Percentiles rank a stretch among this genome's conserved stretches.
phyloP scores from a whole-genome alignment of 23 tunicate species.

The Phallusia fumigata region DNA sequence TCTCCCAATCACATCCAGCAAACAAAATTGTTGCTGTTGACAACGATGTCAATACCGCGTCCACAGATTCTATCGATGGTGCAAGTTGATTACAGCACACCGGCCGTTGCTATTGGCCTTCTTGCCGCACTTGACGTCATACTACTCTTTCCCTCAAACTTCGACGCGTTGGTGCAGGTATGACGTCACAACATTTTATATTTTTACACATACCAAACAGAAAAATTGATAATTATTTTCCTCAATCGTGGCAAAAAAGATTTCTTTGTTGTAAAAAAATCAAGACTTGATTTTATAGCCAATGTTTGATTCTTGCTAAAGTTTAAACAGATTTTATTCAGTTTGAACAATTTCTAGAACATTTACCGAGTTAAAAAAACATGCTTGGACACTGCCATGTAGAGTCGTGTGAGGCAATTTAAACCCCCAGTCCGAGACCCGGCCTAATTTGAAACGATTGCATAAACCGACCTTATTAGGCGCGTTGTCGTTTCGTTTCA shows the following conservation, averaged over 20 bases:
- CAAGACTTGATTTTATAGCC: not conserved
- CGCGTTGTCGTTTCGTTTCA: not conserved
- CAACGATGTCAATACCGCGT: not conserved
- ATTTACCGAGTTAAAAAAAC: too few relatives aligned
- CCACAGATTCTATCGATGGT: conserved; percentile 48
- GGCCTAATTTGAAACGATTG: too few relatives aligned
- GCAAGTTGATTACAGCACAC: conserved; percentile 27
- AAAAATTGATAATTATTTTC: not conserved
- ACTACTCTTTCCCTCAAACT: conserved; percentile 17
- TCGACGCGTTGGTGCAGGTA: conserved; percentile 30
- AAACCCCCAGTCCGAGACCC: too few relatives aligned
- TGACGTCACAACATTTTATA: not conserved
- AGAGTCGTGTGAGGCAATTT: too few relatives aligned
- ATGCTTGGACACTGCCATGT: too few relatives aligned
- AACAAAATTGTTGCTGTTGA: too few relatives aligned
- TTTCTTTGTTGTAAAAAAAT: too few relatives aligned
- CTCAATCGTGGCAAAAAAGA: not conserved
- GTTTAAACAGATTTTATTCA: too few relatives aligned
- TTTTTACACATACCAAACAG: not conserved
- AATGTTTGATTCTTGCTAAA: not conserved
- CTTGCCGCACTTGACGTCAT: not conserved
- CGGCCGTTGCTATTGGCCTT: conserved; percentile 19
- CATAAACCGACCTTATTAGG: too few relatives aligned
- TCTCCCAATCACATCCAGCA: too few relatives aligned
- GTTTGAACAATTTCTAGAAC: too few relatives aligned